phyloP scores from a whole-genome alignment of 2,888 invertebrate species.

The Tetrapedia diversipes region DNA sequence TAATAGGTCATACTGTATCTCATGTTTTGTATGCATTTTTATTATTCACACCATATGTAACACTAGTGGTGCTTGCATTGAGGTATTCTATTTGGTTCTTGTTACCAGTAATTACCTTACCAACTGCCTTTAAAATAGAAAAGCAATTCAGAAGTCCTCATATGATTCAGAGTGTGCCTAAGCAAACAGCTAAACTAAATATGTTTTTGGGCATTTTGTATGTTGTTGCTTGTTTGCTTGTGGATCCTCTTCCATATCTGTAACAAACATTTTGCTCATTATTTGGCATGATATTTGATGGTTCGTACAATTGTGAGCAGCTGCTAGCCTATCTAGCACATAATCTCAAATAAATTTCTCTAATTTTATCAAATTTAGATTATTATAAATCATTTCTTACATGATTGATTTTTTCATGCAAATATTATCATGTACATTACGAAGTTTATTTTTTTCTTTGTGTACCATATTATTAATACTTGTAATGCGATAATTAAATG shows the following conservation, averaged over 20 bases:
- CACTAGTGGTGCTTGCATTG: constrained; percentile 93
- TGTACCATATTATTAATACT: constrained; percentile 21
- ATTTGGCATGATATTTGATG: not conserved
- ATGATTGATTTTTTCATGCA: constrained; percentile 14
- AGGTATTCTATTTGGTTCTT: constrained; percentile 95
- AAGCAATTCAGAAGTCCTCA: constrained; percentile 92
- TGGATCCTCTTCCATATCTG: constrained; percentile 78
- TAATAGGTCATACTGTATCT: constrained; percentile 95
- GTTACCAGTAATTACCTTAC: constrained; percentile 93
- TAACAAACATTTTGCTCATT: constrained; percentile 59
- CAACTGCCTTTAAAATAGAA: constrained; percentile 95
- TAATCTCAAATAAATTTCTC: constrained; percentile 28
- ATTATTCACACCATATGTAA: constrained; percentile 94
- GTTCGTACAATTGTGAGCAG: constrained; percentile 39
- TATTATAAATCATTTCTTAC: too few species aligned
- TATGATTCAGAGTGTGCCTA: constrained; percentile 92
- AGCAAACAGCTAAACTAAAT: constrained; percentile 95
- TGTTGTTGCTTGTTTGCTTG: constrained; percentile 88
- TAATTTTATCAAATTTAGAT: too few species aligned
- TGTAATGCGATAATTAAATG: constrained; percentile 37
- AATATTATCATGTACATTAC: constrained; percentile 22
- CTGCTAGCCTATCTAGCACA: constrained; percentile 22
- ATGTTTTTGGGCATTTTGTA: constrained; percentile 95
- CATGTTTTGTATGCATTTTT: constrained; percentile 95
- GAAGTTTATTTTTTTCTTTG: constrained; percentile 13